Evolutionary conservation across 2,888 invertebrate genomes (phyloP).

Genomic region (Drosophila ochracea): DNA sequence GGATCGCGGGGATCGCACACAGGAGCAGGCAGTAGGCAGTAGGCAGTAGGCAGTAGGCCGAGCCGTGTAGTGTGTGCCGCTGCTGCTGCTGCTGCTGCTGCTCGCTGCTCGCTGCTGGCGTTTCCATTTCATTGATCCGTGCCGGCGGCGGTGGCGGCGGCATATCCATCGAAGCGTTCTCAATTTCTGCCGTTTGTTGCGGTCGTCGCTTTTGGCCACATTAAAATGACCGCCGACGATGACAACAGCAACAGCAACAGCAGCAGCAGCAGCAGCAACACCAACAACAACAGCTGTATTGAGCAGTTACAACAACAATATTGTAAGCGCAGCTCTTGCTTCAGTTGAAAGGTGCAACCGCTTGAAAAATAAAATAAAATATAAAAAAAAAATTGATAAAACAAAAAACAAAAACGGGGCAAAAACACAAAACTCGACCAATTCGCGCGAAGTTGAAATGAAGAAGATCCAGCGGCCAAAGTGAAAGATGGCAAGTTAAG

Average conservation of each 20-base stretch:
- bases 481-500: constrained; percentile 78
- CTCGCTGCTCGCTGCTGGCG: constrained; percentile 56
- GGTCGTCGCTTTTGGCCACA: constrained; percentile 78
- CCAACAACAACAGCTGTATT: constrained; percentile 45
- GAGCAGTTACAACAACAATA: constrained; percentile 38
- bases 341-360: constrained; percentile 68
- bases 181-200: constrained; percentile 78
- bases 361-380: constrained; percentile 16
- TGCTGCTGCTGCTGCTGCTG: constrained; percentile 48
- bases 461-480: constrained; percentile 67
- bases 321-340: constrained; percentile 61
- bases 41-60: constrained; percentile 3
- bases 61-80: constrained; percentile 23
- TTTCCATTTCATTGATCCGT: constrained; percentile 82
- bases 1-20: constrained; percentile 44
- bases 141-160: constrained; percentile 61
- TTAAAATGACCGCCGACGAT: constrained; percentile 81
- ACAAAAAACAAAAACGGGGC: neutral
- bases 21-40: constrained; percentile 56
- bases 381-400: neutral
- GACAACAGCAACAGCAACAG: constrained; percentile 34
- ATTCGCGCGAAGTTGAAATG: constrained; percentile 78
- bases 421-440: constrained; percentile 66
- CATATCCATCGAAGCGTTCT: constrained; percentile 76
- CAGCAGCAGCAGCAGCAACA: constrained; percentile 22